Percentiles rank a stretch among this genome's conserved stretches.
Evolutionary conservation across 2,797 vertebrate species (phyloP).

Genomic region (Siniperca undulata): DNA sequence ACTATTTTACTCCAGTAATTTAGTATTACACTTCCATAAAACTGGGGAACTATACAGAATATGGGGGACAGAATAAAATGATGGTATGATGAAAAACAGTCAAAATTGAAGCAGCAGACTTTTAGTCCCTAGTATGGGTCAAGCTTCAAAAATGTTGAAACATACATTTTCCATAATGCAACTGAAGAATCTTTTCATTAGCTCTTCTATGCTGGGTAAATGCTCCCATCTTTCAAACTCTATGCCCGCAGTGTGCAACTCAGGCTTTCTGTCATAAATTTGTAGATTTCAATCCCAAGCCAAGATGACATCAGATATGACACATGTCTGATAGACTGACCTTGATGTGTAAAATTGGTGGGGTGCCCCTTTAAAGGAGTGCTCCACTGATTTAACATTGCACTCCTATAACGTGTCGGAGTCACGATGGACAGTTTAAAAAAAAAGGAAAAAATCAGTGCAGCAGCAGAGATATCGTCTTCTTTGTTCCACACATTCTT

Average conservation of each 20-base stretch:
- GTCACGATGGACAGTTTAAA: too few relatives aligned
- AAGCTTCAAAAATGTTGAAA: background rate
- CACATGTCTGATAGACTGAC: background rate
- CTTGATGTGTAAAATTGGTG: background rate
- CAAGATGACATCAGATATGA: background rate
- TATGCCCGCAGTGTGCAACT: background rate
- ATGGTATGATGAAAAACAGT: background rate
- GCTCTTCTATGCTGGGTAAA: background rate
- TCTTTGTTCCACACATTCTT: background rate
- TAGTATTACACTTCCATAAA: background rate
- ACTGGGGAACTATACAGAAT: background rate
- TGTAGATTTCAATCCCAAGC: background rate
- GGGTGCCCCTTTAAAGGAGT: background rate
- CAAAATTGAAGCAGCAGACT: background rate
- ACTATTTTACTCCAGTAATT: background rate
- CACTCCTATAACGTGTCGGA: background rate
- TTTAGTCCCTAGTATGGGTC: background rate
- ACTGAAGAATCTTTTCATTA: background rate
- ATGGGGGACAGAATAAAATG: background rate
- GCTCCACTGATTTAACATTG: background rate
- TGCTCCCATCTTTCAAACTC: background rate
- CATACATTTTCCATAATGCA: constrained; percentile 2
- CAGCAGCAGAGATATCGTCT: background rate
- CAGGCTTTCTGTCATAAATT: background rate
- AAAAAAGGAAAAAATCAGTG: background rate